Conservation (phyloP, 1,140 invertebrate species). For the Tetragnatha versicolor region DNA sequence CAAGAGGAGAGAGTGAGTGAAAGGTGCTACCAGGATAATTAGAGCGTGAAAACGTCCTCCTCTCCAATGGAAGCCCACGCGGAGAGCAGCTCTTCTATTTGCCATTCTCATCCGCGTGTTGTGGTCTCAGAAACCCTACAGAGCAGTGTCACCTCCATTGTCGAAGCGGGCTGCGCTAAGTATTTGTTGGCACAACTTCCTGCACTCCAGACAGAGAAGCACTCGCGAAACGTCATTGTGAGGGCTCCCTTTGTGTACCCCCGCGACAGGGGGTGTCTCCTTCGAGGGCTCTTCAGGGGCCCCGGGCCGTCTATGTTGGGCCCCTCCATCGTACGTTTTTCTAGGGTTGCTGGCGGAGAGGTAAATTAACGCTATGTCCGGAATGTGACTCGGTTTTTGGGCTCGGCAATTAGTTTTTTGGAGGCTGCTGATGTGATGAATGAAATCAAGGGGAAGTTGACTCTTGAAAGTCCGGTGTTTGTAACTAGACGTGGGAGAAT, state of each 20-base stretch:
- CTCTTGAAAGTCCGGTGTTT: too few relatives aligned
- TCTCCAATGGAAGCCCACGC: not conserved
- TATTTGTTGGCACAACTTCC: conserved; percentile 38
- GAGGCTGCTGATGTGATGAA: too few relatives aligned
- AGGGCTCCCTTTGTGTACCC: conserved; percentile 12
- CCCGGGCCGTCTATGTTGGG: conserved; percentile 2
- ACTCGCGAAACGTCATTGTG: conserved; percentile 22
- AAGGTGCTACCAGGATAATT: too few relatives aligned
- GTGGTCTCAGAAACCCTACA: not conserved
- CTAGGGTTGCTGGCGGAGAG: too few relatives aligned
- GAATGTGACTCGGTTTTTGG: too few relatives aligned
- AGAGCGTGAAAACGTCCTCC: too few relatives aligned
- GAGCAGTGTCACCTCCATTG: conserved; percentile 16
- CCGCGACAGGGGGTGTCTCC: conserved; percentile 14
- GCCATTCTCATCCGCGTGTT: conserved; percentile 2
- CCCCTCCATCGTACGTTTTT: not conserved
- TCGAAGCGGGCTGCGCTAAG: conserved; percentile 25
- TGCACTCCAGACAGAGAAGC: conserved; percentile 1
- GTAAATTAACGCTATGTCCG: too few relatives aligned
- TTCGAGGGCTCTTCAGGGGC: conserved; percentile 4
- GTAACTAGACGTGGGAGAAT: too few relatives aligned
- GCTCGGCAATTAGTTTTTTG: too few relatives aligned
- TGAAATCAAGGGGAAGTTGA: too few relatives aligned
- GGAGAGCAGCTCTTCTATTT: not conserved
- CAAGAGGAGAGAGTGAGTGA: too few relatives aligned